phyloP scores from a whole-genome alignment of 2,888 invertebrate species.

The Archaeoteleia sp. region DNA sequence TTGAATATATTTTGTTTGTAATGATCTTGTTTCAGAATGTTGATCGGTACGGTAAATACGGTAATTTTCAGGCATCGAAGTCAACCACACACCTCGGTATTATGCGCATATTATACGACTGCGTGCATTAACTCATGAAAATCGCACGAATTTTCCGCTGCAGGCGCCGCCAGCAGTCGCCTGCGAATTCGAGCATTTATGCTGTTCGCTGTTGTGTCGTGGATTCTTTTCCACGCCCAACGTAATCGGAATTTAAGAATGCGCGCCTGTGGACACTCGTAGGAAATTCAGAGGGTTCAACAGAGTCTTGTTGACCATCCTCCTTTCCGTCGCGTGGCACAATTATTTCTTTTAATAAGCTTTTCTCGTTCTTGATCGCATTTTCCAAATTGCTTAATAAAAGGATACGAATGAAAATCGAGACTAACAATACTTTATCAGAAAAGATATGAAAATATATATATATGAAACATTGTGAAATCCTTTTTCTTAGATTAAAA shows the following conservation, averaged over 20 bases:
- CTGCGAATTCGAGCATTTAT: slow-evolving; percentile 36
- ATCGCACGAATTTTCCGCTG: slow-evolving; percentile 34
- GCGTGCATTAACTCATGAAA: slow-evolving; percentile 43
- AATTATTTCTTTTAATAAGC: too few relatives aligned
- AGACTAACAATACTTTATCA: too few relatives aligned
- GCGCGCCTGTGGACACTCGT: slow-evolving; percentile 14
- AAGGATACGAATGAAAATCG: too few relatives aligned
- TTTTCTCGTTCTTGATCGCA: too few relatives aligned
- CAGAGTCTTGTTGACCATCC: too few relatives aligned
- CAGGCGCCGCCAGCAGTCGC: slow-evolving; percentile 28
- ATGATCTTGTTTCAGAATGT: slow-evolving; percentile 4
- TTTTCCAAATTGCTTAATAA: too few relatives aligned
- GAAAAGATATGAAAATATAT: too few relatives aligned
- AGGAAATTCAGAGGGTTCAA: not conserved
- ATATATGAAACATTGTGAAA: too few relatives aligned
- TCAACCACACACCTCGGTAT: slow-evolving; percentile 28
- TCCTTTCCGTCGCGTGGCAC: too few relatives aligned
- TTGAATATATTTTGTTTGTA: too few relatives aligned
- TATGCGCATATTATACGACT: slow-evolving; percentile 42
- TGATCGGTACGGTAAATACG: slow-evolving; percentile 24
- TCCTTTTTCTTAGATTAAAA: too few relatives aligned
- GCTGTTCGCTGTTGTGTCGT: not conserved
- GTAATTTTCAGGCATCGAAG: slow-evolving; percentile 29
- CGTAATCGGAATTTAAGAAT: slow-evolving; percentile 34
- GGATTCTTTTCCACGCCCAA: slow-evolving; percentile 17